Evolutionary conservation across 2,113 vertebrate species (phyloP).

Genomic region (Petaurus breviceps): DNA sequence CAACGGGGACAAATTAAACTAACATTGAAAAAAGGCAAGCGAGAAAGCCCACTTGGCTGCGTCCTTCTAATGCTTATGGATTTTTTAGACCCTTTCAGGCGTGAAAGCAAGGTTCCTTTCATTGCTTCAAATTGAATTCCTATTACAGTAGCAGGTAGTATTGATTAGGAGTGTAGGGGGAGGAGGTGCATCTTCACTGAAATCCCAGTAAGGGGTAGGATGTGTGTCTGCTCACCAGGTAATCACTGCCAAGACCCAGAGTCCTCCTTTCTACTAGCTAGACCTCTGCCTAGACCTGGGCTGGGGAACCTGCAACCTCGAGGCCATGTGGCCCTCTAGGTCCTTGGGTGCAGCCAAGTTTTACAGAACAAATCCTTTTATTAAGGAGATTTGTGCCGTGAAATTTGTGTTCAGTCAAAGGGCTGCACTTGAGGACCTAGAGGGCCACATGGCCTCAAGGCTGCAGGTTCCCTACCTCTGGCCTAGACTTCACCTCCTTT

Average conservation of each 20-base stretch:
- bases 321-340: too few relatives aligned
- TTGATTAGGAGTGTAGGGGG: background rate
- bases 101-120: conserved; percentile 56
- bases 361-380: too few relatives aligned
- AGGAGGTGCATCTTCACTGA: background rate
- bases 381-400: too few relatives aligned
- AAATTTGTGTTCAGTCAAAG: too few relatives aligned
- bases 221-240: background rate
- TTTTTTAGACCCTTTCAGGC: conserved; percentile 59
- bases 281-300: background rate
- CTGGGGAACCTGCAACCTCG: too few relatives aligned
- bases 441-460: too few relatives aligned
- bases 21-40: conserved; percentile 61
- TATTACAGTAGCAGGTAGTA: conserved; percentile 35
- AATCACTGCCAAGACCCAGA: background rate
- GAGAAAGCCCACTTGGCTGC: conserved; percentile 44
- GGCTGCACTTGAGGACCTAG: too few relatives aligned
- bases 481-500: background rate
- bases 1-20: conserved; percentile 42
- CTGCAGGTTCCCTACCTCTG: too few relatives aligned
- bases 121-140: conserved; percentile 33
- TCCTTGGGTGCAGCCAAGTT: too few relatives aligned
- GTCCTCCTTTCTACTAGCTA: background rate
- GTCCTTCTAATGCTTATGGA: conserved; percentile 59
- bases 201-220: background rate